Evolutionary conservation across 1,140 invertebrate species (phyloP).

Genomic region (Lucilia cuprina): DNA sequence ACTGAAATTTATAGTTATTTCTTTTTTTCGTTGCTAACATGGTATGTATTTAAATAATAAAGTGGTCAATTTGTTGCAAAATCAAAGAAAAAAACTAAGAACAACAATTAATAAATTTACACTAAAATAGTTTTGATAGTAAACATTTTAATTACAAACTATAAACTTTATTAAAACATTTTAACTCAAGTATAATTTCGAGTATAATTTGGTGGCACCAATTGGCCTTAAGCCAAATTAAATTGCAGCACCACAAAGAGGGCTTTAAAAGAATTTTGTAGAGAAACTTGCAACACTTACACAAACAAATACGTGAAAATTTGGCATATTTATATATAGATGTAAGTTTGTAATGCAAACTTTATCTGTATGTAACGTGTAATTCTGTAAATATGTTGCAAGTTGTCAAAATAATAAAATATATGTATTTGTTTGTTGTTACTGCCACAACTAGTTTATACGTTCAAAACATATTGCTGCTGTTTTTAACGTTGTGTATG

Average conservation of each 20-base stretch:
- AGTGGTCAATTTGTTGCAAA: slow-evolving; percentile 6
- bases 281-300: background rate
- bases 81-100: background rate
- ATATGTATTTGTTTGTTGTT: background rate
- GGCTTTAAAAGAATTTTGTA: background rate
- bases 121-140: background rate
- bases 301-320: background rate
- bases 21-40: background rate
- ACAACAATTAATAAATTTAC: background rate
- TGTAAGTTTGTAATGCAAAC: background rate
- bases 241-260: background rate
- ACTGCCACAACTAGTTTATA: background rate
- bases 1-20: background rate
- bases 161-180: too few species aligned
- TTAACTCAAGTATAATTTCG: background rate
- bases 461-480: background rate
- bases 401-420: slow-evolving; percentile 17
- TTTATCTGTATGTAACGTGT: background rate
- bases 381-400: background rate
- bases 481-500: background rate
- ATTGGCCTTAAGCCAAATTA: slow-evolving; percentile 6
- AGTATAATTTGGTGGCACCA: background rate
- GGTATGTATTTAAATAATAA: slow-evolving; percentile 2
- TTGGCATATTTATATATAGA: background rate
- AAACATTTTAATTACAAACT: too few species aligned